phyloP scores from a whole-genome alignment of 2,888 invertebrate genomes.

The Hemithea aestivaria region DNA sequence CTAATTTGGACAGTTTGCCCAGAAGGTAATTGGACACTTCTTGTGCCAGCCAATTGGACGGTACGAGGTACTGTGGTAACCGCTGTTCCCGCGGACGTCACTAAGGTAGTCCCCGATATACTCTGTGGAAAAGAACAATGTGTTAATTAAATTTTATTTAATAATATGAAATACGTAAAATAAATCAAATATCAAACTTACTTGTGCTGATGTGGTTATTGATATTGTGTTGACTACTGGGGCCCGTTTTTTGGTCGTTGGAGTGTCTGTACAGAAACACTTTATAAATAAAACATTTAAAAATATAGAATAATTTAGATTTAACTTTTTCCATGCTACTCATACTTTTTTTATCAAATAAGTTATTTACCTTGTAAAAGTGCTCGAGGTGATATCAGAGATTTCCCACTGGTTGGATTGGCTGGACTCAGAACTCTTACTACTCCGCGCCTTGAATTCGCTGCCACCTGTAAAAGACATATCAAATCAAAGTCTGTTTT shows the following conservation, averaged over 20 bases:
- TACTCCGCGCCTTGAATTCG: conserved; percentile 55
- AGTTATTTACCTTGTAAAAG: conserved; percentile 55
- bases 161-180: background rate
- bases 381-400: conserved; percentile 72
- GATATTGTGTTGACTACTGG: conserved; percentile 40
- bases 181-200: conserved; percentile 22
- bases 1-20: too few species aligned
- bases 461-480: conserved; percentile 34
- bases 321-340: too few species aligned
- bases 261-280: conserved; percentile 32
- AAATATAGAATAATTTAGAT: background rate
- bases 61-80: too few species aligned
- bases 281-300: conserved; percentile 3
- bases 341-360: background rate
- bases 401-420: conserved; percentile 62
- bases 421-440: conserved; percentile 69
- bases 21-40: too few species aligned
- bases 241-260: conserved; percentile 51
- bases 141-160: background rate
- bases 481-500: too few species aligned
- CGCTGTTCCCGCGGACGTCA: too few species aligned
- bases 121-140: too few species aligned
- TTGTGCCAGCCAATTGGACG: too few species aligned
- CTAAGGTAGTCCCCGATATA: too few species aligned
- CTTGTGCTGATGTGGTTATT: conserved; percentile 55